phyloP scores from a whole-genome alignment of 2,888 invertebrate species.

The Drosophila imparisetae region DNA sequence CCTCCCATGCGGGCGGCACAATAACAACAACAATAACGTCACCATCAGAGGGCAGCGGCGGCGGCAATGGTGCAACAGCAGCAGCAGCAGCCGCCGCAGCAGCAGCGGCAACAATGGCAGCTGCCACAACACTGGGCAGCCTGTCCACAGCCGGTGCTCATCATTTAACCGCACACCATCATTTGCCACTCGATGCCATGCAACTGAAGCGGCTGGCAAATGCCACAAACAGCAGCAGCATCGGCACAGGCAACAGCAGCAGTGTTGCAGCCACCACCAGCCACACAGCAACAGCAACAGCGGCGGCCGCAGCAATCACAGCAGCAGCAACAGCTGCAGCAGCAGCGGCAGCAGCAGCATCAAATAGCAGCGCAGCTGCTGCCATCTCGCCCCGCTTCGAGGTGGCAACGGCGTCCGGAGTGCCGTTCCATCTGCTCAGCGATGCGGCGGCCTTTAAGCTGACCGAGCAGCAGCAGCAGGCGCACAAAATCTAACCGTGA shows the following conservation, averaged over 20 bases:
- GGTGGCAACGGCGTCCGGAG: constrained; percentile 63
- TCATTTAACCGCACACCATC: constrained; percentile 31
- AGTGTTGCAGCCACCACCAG: background rate
- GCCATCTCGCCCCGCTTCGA: constrained; percentile 42
- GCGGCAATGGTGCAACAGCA: constrained; percentile 22
- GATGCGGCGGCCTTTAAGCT: constrained; percentile 71
- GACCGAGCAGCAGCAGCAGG: constrained; percentile 68
- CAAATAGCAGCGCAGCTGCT: constrained; percentile 13
- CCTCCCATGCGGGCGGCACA: constrained; percentile 81
- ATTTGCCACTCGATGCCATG: constrained; percentile 41
- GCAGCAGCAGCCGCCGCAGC: constrained; percentile 43
- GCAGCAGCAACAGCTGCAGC: constrained; percentile 12
- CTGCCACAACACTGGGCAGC: constrained; percentile 53
- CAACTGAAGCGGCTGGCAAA: constrained; percentile 50
- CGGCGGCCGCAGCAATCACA: background rate
- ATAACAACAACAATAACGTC: constrained; percentile 55
- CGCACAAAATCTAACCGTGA: constrained; percentile 73
- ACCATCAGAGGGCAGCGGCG: constrained; percentile 21
- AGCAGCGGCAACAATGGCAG: constrained; percentile 58
- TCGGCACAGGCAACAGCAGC: background rate
- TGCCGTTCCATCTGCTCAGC: constrained; percentile 72
- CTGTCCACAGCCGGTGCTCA: constrained; percentile 50
- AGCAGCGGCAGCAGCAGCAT: constrained; percentile 6
- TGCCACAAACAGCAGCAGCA: constrained; percentile 5
- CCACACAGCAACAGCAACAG: background rate